Base-by-base conservation (phyloP, 2,113 vertebrate species). In the Ailuropoda melanoleuca region DNA sequence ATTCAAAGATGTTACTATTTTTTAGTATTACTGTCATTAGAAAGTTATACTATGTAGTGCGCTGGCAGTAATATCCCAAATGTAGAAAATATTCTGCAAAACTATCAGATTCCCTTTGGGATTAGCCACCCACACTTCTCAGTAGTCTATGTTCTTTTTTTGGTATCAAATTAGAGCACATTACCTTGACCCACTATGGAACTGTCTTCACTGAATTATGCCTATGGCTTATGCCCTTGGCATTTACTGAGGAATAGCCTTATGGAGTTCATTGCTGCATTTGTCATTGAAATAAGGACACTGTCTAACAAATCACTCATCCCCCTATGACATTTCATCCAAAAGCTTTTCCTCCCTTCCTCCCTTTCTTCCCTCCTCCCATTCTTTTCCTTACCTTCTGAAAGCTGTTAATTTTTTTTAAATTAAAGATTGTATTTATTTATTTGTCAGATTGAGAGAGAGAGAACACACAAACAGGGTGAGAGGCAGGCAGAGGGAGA, bases 41-140 rank as follows among this genome's bases (percentile, higher is more conserved):
- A 89, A 95, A 93, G 64, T 88, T 88, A 68, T 55, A 46, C 64
- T 86, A 43, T 29, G 26, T 55, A 19, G 10, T 75, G 62, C 2
- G 19, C 34, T 93, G 58, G 24, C 78, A 68, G 26, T 80, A 53
- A 68, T 53, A 83, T 46, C 26, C 43, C 26, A 60, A 88, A 78
- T 3, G 58, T 75, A 77, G 48, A 95, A 94, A 84, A 70, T 92
- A n/a, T 60, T 97, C 43, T 83, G 26, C 50, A 78, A 90, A 93
- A 81, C 39, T 18, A 48, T 93, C 64, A 66, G 24, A 86, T 94
- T 96, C 34, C 46, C 11, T 94, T 95, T 66, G 53, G 66, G 39
- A 37, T 95, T 86, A 86, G 60, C 55, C 6, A 78, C 53, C 31
- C 53, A 66, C 26, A 21, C 50, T 66, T 86, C 48, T 95, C 37